Conservation (phyloP, 2,888 invertebrate species). For the Hyposoter didymator region DNA sequence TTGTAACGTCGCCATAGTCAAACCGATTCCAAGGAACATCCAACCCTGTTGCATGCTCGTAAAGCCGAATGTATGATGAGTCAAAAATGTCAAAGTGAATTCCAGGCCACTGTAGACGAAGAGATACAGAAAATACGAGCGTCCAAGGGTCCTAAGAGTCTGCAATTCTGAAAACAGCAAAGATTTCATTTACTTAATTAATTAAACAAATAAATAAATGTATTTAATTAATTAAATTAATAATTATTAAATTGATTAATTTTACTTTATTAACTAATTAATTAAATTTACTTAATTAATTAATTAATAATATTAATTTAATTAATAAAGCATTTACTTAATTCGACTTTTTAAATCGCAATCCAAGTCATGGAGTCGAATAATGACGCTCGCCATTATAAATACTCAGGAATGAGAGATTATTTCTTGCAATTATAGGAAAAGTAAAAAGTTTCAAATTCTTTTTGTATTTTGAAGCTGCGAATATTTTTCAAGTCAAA, state of each 20-base stretch:
- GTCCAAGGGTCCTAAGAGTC: slow-evolving; percentile 89
- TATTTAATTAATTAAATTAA: no score
- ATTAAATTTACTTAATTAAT: neutral
- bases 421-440: neutral
- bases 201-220: no score
- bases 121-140: slow-evolving; percentile 95
- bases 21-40: slow-evolving; percentile 97
- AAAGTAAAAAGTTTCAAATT: neutral
- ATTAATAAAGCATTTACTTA: no score
- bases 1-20: slow-evolving; percentile 96
- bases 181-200: neutral
- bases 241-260: no score
- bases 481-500: no score
- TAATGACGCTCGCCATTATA: neutral
- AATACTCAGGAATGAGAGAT: neutral
- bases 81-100: slow-evolving; percentile 98
- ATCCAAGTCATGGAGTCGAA: no score
- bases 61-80: slow-evolving; percentile 95
- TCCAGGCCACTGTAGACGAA: slow-evolving; percentile 98
- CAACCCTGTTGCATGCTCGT: slow-evolving; percentile 98
- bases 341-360: no score
- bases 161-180: slow-evolving; percentile 86
- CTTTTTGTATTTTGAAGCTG: no score
- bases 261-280: no score
- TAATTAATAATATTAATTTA: no score